Conservation (phyloP, 2,113 vertebrate species). For the Hiodon alosoides region DNA sequence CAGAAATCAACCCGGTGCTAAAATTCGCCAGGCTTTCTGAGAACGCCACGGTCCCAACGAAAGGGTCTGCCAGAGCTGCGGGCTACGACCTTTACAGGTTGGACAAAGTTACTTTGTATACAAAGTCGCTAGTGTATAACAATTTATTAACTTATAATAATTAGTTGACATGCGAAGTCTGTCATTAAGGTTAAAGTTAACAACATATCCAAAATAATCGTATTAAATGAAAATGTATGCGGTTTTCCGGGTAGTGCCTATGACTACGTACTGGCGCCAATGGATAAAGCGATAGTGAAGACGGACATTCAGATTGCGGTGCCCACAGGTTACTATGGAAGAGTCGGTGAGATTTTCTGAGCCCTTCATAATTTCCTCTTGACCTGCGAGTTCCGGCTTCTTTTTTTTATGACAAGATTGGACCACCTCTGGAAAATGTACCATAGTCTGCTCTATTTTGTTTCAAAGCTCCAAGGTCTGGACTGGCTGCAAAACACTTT, state of each 20-base stretch:
- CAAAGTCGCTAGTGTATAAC: too few relatives aligned
- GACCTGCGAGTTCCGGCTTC: too few relatives aligned
- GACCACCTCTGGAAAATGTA: too few relatives aligned
- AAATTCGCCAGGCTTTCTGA: constrained; percentile 77
- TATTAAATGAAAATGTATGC: neutral
- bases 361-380: too few relatives aligned
- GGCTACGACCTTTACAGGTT: constrained; percentile 95
- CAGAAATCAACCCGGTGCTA: constrained; percentile 39
- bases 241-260: constrained; percentile 70
- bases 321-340: constrained; percentile 83
- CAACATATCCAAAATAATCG: neutral
- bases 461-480: constrained; percentile 83
- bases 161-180: too few relatives aligned
- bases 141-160: too few relatives aligned
- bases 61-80: constrained; percentile 77
- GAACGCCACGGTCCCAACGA: constrained; percentile 73
- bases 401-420: too few relatives aligned
- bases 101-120: constrained; percentile 22
- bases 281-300: constrained; percentile 86
- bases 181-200: neutral
- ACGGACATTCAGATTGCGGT: constrained; percentile 93
- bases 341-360: constrained; percentile 75
- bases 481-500: constrained; percentile 88
- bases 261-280: constrained; percentile 72
- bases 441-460: neutral